Evolutionary conservation across 1,140 invertebrate species (phyloP).

Genomic region (Polypedilum vanderplanki): DNA sequence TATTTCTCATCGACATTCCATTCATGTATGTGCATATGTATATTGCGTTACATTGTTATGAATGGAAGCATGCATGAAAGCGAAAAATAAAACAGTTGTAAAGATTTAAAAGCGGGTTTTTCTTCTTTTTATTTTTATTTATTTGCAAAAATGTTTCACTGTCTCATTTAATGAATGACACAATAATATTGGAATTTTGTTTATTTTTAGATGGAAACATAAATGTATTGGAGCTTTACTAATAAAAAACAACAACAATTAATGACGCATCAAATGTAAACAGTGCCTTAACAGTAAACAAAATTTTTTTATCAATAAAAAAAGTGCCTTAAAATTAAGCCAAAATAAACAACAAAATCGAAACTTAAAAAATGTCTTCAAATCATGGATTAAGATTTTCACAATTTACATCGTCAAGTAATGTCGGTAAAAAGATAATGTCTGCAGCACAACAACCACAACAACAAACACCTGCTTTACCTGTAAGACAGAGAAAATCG

Average conservation of each 20-base stretch:
- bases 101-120: background rate
- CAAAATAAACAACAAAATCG: slow-evolving; percentile 26
- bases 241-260: background rate
- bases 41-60: no score
- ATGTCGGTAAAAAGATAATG: background rate
- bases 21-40: no score
- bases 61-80: background rate
- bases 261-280: background rate
- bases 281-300: no score
- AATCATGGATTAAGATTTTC: slow-evolving; percentile 13
- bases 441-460: slow-evolving; percentile 21
- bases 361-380: slow-evolving; percentile 4
- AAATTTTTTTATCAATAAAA: no score
- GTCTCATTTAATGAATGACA: no score
- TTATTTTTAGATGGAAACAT: slow-evolving; percentile 28
- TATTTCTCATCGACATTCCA: background rate
- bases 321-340: background rate
- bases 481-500: background rate
- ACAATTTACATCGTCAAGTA: background rate
- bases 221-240: slow-evolving; percentile 21
- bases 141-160: no score
- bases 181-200: background rate
- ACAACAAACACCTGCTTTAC: background rate
- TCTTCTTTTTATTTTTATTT: no score
- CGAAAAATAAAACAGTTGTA: background rate